Percentiles rank a stretch among this genome's conserved stretches.
Conservation (phyloP, 2,797 vertebrate species). For the Echeneis naucrates region DNA sequence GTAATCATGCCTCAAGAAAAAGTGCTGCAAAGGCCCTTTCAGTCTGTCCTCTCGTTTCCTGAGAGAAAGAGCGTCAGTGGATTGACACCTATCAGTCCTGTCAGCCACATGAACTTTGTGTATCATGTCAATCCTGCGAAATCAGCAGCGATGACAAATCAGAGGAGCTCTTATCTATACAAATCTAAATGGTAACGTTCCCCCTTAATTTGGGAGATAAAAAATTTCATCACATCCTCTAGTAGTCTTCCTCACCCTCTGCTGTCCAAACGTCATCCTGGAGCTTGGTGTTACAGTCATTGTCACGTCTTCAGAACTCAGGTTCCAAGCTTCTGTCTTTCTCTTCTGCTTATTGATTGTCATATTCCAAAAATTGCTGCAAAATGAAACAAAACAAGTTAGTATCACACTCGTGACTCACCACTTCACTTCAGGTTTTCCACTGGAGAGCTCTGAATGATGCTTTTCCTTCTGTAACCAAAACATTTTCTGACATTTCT, state of each 20-base stretch:
- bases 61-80: too few relatives aligned
- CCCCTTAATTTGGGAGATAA: not conserved
- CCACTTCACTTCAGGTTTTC: conserved; percentile 25
- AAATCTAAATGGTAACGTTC: not conserved
- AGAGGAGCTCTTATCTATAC: not conserved
- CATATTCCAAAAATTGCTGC: conserved; percentile 14
- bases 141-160: not conserved
- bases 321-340: conserved; percentile 5
- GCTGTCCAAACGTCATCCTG: not conserved
- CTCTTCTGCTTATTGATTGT: not conserved
- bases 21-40: not conserved
- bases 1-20: not conserved
- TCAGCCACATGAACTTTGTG: not conserved
- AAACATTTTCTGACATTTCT: conserved; percentile 28
- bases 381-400: conserved; percentile 4
- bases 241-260: conserved; percentile 8
- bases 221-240: not conserved
- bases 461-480: conserved; percentile 20
- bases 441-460: conserved; percentile 8
- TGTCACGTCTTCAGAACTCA: conserved; percentile 1
- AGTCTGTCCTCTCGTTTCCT: not conserved
- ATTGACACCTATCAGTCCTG: not conserved
- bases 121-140: not conserved
- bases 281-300: not conserved
- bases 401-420: conserved; percentile 6